Evolutionary conservation across 2,888 invertebrate species (phyloP), one percentile per base, ranked within the genome.

Genomic region (Habrosyne pyritoides): DNA sequence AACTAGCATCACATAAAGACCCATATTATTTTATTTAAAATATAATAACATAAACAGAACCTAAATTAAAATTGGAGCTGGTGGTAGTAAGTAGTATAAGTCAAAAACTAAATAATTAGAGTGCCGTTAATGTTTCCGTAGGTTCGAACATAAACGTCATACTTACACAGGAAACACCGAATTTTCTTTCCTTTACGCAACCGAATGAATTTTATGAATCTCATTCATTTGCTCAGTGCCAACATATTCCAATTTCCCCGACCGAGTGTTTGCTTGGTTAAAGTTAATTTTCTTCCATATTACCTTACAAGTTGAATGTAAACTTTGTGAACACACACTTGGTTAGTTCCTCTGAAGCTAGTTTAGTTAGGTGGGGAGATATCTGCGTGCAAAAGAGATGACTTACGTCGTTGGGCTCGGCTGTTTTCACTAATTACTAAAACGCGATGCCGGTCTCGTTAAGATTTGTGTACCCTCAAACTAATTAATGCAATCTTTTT

Each of bases 371-470:
- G 55, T 53, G 51, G 55, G 51, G 60, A 57, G 56, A 54, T 65
- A 59, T 60, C 64, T 65, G 53, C 54, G 58, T 60, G 61, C 54
- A 56, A 62, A 53, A 62, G 64, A 67, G 60, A 77, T 80, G 75
- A 83, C 81, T 83, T 79, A 83, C 79, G 68, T 69, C 61, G 59
- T 69, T 62, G 72, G 70, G 69, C 62, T 66, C 67, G 66, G 62
- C 69, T 72, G 69, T 75, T 77, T 73, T 70, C 73, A 58, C 79
- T 82, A 83, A 84, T 83, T 80, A 81, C 77, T 60, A 60, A 68
- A 74, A 75, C 76, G 75, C 75, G 73, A 70, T 69, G 68, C 28
- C 67, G 66, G 66, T 62, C 71, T 74, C 69, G 70, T 71, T 71
- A 75, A 75, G 72, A 79, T 79, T 77, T 78, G 66, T 72, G 72